Percentiles rank a stretch among this genome's conserved stretches.
These are phyloP conservation scores for Mirza zaza DNA, from an alignment of 2,113 vertebrate species.

Conservation along the genomic window DNA sequence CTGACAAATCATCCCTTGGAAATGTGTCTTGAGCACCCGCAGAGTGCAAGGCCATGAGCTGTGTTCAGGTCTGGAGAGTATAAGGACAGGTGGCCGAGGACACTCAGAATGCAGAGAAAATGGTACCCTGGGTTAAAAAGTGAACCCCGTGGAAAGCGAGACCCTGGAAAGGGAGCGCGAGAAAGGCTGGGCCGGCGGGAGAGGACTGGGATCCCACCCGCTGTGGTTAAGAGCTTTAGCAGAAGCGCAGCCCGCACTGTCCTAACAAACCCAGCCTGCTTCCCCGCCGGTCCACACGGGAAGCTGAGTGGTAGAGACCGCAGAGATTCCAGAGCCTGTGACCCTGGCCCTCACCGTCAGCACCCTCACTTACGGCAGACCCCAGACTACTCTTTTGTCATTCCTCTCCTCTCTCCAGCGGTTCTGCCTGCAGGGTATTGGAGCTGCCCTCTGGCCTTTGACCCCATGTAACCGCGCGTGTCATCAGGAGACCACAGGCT, in stretches of 20 bases:
- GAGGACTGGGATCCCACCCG: neutral
- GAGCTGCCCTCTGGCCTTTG: neutral
- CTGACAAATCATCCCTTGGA: neutral
- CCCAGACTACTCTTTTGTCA: neutral
- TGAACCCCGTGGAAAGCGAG: neutral
- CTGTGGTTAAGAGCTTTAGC: neutral
- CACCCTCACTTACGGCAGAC: neutral
- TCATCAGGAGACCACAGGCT: neutral
- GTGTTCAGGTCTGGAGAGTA: too few species aligned
- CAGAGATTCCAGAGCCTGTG: neutral
- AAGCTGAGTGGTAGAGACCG: neutral
- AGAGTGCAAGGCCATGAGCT: neutral
- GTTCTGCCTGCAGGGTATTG: neutral
- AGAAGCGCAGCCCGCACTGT: neutral
- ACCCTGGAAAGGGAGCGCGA: too few species aligned
- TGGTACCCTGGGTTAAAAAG: neutral
- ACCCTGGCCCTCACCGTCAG: neutral
- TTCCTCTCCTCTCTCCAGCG: neutral
- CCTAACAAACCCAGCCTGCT: neutral
- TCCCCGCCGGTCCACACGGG: neutral
- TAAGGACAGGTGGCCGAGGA: neutral
- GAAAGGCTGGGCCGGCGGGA: neutral
- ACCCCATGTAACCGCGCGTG: neutral
- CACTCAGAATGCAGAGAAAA: neutral
- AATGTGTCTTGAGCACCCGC: neutral